These are phyloP conservation scores for Diprion similis DNA, from an alignment of 1,140 invertebrate species.

Conservation along the genomic window DNA sequence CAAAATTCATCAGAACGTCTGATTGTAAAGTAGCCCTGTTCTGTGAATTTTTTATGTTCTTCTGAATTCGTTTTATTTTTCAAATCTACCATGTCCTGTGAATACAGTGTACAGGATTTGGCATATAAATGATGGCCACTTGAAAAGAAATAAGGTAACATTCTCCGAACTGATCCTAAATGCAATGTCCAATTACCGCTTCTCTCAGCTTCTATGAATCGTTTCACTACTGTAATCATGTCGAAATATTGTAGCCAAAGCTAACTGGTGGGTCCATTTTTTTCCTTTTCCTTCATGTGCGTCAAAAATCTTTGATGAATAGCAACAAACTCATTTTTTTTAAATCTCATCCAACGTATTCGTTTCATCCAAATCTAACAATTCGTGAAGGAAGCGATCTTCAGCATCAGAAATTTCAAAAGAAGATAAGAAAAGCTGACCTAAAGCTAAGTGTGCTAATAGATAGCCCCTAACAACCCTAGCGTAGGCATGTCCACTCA, in stretches of 20 bases:
- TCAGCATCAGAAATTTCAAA: background rate
- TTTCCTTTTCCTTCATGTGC: background rate
- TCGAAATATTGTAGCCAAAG: conserved; percentile 47
- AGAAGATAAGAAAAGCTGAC: background rate
- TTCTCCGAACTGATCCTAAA: conserved; percentile 38
- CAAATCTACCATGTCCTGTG: conserved; percentile 53
- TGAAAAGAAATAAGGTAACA: conserved; percentile 51
- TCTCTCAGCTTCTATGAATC: conserved; percentile 47
- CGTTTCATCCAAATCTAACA: conserved; percentile 19
- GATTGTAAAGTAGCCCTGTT: conserved; percentile 46
- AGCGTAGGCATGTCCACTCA: conserved; percentile 51
- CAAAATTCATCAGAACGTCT: conserved; percentile 51
- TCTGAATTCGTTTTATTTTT: conserved; percentile 34
- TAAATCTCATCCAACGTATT: conserved; percentile 19
- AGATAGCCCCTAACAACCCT: conserved; percentile 55
- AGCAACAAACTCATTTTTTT: conserved; percentile 25
- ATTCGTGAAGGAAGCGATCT: conserved; percentile 1
- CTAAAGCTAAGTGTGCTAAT: conserved; percentile 34
- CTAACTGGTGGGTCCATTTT: conserved; percentile 28
- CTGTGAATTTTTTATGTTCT: conserved; percentile 44
- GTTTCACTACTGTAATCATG: conserved; percentile 34
- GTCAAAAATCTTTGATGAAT: conserved; percentile 10
- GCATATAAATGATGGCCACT: conserved; percentile 44
- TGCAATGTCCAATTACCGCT: conserved; percentile 49
- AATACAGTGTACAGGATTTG: conserved; percentile 56